Percentiles rank a stretch among this genome's conserved stretches.
Conservation (phyloP, 1,140 invertebrate species). For the Apis dorsata region DNA sequence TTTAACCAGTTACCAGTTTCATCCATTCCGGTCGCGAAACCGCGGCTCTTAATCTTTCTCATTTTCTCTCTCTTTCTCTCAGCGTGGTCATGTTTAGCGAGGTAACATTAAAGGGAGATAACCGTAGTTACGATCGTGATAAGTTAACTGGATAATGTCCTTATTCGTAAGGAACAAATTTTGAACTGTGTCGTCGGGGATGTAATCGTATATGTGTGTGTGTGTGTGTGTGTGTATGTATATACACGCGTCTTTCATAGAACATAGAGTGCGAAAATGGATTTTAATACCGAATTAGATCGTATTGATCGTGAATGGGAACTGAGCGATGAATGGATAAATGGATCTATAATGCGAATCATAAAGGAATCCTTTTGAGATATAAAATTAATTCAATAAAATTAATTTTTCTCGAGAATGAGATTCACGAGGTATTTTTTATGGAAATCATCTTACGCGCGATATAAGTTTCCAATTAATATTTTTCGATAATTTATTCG, state of each 20-base stretch:
- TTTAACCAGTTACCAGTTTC: conserved; percentile 54
- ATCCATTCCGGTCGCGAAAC: conserved; percentile 40
- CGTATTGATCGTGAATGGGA: neutral
- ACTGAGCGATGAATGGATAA: neutral
- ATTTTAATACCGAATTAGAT: neutral
- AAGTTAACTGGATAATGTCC: conserved; percentile 28
- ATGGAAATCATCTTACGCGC: no score
- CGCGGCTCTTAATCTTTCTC: conserved; percentile 42
- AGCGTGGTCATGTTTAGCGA: neutral
- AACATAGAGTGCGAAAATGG: neutral
- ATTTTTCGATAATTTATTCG: no score
- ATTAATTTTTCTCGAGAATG: no score
- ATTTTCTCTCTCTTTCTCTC: neutral
- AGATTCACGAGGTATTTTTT: no score
- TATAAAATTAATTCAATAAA: neutral
- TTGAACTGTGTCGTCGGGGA: neutral
- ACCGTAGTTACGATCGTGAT: conserved; percentile 11
- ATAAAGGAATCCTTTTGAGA: neutral
- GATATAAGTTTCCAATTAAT: no score
- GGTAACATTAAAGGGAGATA: conserved; percentile 25
- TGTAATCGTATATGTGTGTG: no score
- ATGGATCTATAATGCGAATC: neutral
- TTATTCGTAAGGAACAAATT: conserved; percentile 31
- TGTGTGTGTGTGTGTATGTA: neutral
- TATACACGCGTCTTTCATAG: neutral